Evolutionary conservation across 2,888 invertebrate species (phyloP), one percentile per base, ranked within the genome.

Genomic region (Drosophila planitibia): DNA sequence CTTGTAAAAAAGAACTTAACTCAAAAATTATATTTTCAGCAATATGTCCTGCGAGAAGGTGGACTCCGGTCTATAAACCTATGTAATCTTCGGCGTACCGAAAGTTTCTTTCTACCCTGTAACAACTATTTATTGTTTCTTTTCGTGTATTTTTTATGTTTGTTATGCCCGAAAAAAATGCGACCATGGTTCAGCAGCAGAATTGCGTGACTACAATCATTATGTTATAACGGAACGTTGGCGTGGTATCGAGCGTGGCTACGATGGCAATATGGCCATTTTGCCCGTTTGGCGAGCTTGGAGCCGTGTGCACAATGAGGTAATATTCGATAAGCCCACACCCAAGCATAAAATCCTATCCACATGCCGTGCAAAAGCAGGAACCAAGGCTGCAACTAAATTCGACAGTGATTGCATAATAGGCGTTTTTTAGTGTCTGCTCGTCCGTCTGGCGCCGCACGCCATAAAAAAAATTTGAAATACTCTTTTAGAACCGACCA

Each of bases 241-340:
- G 96, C 94, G 97, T 91, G 96, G 96, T 84, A 96, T 97, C 69
- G 97, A 96, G 93, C 95, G 93, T 74, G 92, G 91, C 91, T 92
- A 93, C 79, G 92, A 92, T 72, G 95, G 96, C 37, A 95, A 96
- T 84, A 96, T 96, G 58, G 95, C 95, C 68, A 96, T 97, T 75
- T 94, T 97, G 68, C 96, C 97, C 89, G 96, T 97, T 60, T 95
- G 97, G 94, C 96, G 96, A 73, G 96, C 97, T 33, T 97, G 97
- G 97, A 97, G 97, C 67, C 95, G 95, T 83, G 95, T 96, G 94
- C 93, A 95, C 93, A 94, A 94, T 89, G 96, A 96, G 92, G 96
- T 95, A 93, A 93, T 92, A 83, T 78, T 55, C 86, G 62, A 62
- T 53, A 51, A 32, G 12, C 61, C 51, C 25, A 47, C 47, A 28